Evolutionary conservation across 2,113 vertebrate genomes (phyloP), one percentile per base, ranked within the genome.

Genomic region (Engystomops pustulosus): DNA sequence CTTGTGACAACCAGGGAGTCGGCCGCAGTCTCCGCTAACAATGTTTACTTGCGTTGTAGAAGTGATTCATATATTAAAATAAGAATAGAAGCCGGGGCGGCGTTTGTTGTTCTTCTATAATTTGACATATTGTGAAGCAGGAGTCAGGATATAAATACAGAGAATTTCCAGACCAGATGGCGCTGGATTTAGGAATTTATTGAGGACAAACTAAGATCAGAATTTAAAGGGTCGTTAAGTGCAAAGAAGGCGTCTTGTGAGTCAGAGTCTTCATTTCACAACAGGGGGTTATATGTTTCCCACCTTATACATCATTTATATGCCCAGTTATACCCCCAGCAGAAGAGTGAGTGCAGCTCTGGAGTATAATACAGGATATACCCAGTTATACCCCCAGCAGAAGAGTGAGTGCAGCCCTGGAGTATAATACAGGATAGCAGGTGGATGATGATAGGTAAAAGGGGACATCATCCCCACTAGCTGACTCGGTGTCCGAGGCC

Each of bases 61-160:
- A 47, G 44, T 47, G 70, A 49, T 74, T 74, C 70, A 74, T 30
- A 38, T 41, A 72, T 72, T 49, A 30, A 25, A 47, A 74, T 74
- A 10, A 30, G n/a, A 74, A 49, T 74, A 27, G 25, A 10, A 15
- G 41, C 45, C 27, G 14, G 41, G 68, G 70, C 70, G 44, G 41
- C 27, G 70, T 47, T 74, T 74, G n/a, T 41, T 72, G 18, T 15
- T 45, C n/a, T 23, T 17, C 44, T 72, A 45, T 38, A 72, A 72
- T 38, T 45, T 72, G 41, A 72, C 69, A 72, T 72, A 44, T 72
- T 76, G 72, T 76, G 44, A 18, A 51, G 47, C 45, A 51, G 49
- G 62, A 34, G 62, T 9, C 15, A 0, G 6, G 49, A 51, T 34
- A 77, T 38, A 77, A 77, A 55, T 77, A 55, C 27, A 20, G n/a